Percentiles rank a stretch among this genome's conserved stretches.
Evolutionary conservation across 1,140 invertebrate genomes (phyloP).

Genomic region (Drosophila micromelanica): DNA sequence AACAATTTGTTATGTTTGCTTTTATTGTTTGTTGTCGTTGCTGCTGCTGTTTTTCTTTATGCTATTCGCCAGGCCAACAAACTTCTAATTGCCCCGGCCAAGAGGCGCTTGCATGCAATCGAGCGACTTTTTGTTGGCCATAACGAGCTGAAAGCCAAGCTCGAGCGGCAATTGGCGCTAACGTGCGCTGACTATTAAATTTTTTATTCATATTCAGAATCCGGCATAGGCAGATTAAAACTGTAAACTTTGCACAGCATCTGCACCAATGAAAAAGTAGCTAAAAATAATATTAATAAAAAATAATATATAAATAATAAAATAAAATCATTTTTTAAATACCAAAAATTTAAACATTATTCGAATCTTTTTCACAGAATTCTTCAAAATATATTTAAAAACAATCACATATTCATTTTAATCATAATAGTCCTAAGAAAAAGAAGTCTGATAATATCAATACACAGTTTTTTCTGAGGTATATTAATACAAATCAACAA

Average conservation of each 20-base stretch:
- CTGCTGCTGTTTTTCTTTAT: constrained; percentile 21
- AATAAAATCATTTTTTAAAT: too few relatives aligned
- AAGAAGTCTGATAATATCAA: too few relatives aligned
- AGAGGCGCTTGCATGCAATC: constrained; percentile 56
- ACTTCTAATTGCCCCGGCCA: constrained; percentile 67
- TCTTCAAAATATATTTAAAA: too few relatives aligned
- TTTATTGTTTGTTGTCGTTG: constrained; percentile 26
- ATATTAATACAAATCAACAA: too few relatives aligned
- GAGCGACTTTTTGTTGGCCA: constrained; percentile 18
- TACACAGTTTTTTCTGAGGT: too few relatives aligned
- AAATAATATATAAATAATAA: too few relatives aligned
- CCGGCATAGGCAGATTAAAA: constrained; percentile 28
- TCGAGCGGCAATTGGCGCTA: constrained; percentile 28
- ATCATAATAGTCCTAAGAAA: too few relatives aligned
- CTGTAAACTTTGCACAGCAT: constrained; percentile 31
- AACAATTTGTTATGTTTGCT: constrained; percentile 66
- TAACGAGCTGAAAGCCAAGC: constrained; percentile 15
- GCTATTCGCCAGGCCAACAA: constrained; percentile 69
- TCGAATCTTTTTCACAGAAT: too few relatives aligned
- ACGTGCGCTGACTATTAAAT: constrained; percentile 60
- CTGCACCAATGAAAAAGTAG: constrained; percentile 62
- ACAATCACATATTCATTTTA: too few relatives aligned
- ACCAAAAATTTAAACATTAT: too few relatives aligned
- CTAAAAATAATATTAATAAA: not conserved
- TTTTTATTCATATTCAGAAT: constrained; percentile 54